A percentile compares a stretch with the other conserved stretches of the same genome.
These are phyloP conservation scores for Acipenser oxyrinchus DNA, from an alignment of 2,797 vertebrate species.

Conservation along the genomic window DNA sequence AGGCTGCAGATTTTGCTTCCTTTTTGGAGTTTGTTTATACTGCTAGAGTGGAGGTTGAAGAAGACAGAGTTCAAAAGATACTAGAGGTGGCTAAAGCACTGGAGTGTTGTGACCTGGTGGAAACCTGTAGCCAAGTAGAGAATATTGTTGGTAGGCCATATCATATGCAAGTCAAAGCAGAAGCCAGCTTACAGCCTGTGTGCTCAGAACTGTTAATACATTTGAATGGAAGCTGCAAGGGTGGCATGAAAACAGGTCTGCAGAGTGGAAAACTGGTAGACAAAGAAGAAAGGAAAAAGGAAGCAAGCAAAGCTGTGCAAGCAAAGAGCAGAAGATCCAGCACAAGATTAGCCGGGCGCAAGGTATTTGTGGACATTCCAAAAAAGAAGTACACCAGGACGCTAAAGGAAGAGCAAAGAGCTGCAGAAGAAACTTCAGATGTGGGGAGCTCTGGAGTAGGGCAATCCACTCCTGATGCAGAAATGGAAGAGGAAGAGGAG, in stretches of 20 bases:
- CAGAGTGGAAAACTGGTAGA: slow-evolving; percentile 29
- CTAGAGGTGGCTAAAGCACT: slow-evolving; percentile 70
- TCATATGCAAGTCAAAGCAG: too few species aligned
- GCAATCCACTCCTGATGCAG: slow-evolving; percentile 6
- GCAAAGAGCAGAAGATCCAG: slow-evolving; percentile 59
- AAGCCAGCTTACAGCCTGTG: too few species aligned
- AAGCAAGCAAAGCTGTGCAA: slow-evolving; percentile 37
- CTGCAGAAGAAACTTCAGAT: background rate
- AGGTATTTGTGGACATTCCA: slow-evolving; percentile 63
- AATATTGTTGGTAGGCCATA: too few species aligned
- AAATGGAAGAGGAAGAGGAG: background rate
- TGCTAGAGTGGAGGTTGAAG: slow-evolving; percentile 69
- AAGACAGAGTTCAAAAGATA: slow-evolving; percentile 65
- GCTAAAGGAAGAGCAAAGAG: slow-evolving; percentile 51
- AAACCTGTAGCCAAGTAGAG: slow-evolving; percentile 63
- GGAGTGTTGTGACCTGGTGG: slow-evolving; percentile 73
- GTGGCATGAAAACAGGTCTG: too few species aligned
- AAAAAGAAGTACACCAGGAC: slow-evolving; percentile 61
- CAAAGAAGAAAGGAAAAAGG: slow-evolving; percentile 49
- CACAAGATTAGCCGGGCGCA: slow-evolving; percentile 58
- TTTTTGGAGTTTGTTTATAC: slow-evolving; percentile 92
- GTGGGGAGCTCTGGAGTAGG: background rate
- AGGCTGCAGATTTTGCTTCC: slow-evolving; percentile 65
- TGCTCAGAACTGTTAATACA: too few species aligned
- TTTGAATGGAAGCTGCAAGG: too few species aligned